A percentile compares a stretch with the other conserved stretches of the same genome.
Evolutionary conservation across 2,888 invertebrate species (phyloP).

Genomic region (Lepeophtheirus nordmannii): DNA sequence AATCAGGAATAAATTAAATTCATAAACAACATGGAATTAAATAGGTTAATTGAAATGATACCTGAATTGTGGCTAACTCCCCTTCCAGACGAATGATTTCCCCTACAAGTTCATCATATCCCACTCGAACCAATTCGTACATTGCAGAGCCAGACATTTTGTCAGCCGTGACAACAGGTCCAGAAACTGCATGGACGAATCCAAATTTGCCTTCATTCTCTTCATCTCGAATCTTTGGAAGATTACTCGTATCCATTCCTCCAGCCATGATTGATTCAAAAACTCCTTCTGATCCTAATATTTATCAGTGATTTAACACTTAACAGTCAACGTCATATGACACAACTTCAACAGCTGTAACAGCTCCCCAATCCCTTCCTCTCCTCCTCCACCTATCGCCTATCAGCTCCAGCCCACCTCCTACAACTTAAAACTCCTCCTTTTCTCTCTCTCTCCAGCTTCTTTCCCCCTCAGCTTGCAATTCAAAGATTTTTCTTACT

Average conservation of each 20-base stretch:
- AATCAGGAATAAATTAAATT: slow-evolving; percentile 13
- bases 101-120: slow-evolving; percentile 92
- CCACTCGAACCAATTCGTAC: slow-evolving; percentile 98
- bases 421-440: too few species aligned
- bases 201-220: slow-evolving; percentile 78
- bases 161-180: slow-evolving; percentile 97
- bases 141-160: slow-evolving; percentile 99
- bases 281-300: background rate
- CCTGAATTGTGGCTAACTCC: slow-evolving; percentile 99
- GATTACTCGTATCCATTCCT: slow-evolving; percentile 31
- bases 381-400: too few species aligned
- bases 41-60: slow-evolving; percentile 34
- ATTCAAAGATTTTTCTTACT: too few species aligned
- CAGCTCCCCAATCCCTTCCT: too few species aligned
- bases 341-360: background rate
- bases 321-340: slow-evolving; percentile 6
- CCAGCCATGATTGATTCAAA: slow-evolving; percentile 28
- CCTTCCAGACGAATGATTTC: slow-evolving; percentile 99
- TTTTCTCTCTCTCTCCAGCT: too few species aligned
- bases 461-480: too few species aligned
- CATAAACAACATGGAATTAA: too few species aligned
- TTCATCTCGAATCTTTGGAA: slow-evolving; percentile 60
- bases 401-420: too few species aligned
- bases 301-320: background rate
- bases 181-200: slow-evolving; percentile 91